Conservation (phyloP, 1,140 invertebrate genomes). For the Agrilus planipennis region DNA sequence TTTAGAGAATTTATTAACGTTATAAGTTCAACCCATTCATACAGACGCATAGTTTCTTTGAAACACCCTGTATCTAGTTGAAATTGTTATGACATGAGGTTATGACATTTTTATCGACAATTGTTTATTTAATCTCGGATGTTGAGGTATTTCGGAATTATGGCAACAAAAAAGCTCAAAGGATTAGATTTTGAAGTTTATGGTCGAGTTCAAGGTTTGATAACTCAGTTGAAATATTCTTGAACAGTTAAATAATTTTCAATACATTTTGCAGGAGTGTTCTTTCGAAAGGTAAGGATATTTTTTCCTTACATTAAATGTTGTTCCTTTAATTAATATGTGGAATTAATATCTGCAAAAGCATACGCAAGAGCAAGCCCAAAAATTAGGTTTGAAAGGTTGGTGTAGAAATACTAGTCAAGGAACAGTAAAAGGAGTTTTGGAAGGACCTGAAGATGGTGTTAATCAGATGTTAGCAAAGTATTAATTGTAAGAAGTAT, state of each 20-base stretch:
- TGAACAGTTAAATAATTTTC: background rate
- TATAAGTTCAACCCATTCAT: too few relatives aligned
- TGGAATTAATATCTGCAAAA: constrained; percentile 26
- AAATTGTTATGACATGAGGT: too few relatives aligned
- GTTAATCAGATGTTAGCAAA: constrained; percentile 50
- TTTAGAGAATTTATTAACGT: too few relatives aligned
- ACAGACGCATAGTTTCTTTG: too few relatives aligned
- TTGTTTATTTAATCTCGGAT: too few relatives aligned
- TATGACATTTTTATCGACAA: too few relatives aligned
- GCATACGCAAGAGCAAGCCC: constrained; percentile 55
- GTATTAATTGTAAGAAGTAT: constrained; percentile 1
- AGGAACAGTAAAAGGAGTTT: constrained; percentile 57
- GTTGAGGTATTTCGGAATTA: too few relatives aligned
- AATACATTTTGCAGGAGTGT: constrained; percentile 39
- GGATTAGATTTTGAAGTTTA: constrained; percentile 49
- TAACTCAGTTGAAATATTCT: constrained; percentile 7
- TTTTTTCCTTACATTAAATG: too few relatives aligned
- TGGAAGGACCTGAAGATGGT: constrained; percentile 52
- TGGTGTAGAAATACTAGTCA: constrained; percentile 65
- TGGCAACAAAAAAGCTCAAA: constrained; percentile 25
- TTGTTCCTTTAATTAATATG: too few relatives aligned
- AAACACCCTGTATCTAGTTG: too few relatives aligned
- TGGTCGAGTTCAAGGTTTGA: constrained; percentile 46
- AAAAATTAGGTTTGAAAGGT: constrained; percentile 51
- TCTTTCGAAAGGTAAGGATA: constrained; percentile 45